A percentile compares a stretch with the other conserved stretches of the same genome.
These are phyloP conservation scores for Nothocercus nigrocapillus DNA, from an alignment of 2,113 vertebrate species.

Conservation along the genomic window DNA sequence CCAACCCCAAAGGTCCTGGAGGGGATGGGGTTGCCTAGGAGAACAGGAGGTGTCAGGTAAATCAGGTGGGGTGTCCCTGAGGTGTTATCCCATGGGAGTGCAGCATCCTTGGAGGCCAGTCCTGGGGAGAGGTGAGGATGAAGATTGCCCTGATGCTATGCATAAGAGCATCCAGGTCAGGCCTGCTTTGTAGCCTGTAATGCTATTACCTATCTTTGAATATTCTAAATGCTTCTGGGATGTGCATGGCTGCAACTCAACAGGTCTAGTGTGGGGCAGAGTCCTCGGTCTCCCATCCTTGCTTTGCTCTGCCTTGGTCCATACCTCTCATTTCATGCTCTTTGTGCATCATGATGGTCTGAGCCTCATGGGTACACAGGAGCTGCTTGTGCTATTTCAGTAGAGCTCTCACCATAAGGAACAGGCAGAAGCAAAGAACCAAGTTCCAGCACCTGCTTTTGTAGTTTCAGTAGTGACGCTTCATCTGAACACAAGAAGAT, in stretches of 20 bases:
- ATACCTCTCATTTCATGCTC: not conserved
- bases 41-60: no score
- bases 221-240: not conserved
- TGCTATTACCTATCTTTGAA: not conserved
- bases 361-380: not conserved
- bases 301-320: not conserved
- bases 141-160: not conserved
- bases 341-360: not conserved
- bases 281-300: not conserved
- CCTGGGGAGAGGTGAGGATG: not conserved
- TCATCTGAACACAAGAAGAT: not conserved
- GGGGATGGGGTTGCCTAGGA: not conserved
- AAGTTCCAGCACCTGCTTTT: not conserved
- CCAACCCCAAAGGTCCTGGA: not conserved
- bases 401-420: not conserved
- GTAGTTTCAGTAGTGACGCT: not conserved
- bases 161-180: not conserved
- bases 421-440: not conserved
- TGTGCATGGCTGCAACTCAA: not conserved
- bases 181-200: not conserved
- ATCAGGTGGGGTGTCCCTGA: not conserved
- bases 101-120: rapidly evolving
- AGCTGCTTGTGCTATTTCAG: not conserved
- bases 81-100: rapidly evolving
- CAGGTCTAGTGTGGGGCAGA: not conserved